Evolutionary conservation across 2,888 invertebrate species (phyloP), one percentile per base, ranked within the genome.

Genomic region (Anodontia alba): DNA sequence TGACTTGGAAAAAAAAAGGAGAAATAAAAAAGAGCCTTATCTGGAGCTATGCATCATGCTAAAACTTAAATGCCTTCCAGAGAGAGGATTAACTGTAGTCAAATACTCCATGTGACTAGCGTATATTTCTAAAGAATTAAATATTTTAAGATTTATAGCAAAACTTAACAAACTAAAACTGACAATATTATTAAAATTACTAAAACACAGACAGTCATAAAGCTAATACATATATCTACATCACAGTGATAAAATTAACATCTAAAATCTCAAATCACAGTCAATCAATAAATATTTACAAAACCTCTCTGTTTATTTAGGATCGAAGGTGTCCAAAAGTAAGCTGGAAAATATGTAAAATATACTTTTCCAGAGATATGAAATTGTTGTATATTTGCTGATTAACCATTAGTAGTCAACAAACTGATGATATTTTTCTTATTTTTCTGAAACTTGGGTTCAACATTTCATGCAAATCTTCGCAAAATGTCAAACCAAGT

Each of bases 161-260:
- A 62, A 62, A 62, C 62, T 62, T 62, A 62, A 62, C 62, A 62
- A 62, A 62, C 31, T 62, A 62, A 62, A 62, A 62, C 31, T 62
- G 62, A 62, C 62, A 62, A 62, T 62, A 62, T 62, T 31, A 10
- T 62, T 62, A 62, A 62, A 62, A 62, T 33, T 62, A 29, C 62
- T 62, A 62, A 62, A 62, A 62, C 62, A 33, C 33, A 7, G 17
- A 62, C 17, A 23, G 20, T 23, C 62, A 62, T 62, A 62, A 62
- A 62, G 62, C 62, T 62, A 62, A 33, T 62, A 62, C 62, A 62
- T 10, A 33, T 33, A 62, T 15, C 33, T 33, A 62, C 62, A 62
- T 62, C 62, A 62, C 62, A 62, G 62, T 20, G 62, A 2, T 62
- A 33, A 33, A 62, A 62, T 62, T 62, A 62, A 62, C 62, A 62